phyloP scores from a whole-genome alignment of 2,888 invertebrate species.

The Acleris holmiana region DNA sequence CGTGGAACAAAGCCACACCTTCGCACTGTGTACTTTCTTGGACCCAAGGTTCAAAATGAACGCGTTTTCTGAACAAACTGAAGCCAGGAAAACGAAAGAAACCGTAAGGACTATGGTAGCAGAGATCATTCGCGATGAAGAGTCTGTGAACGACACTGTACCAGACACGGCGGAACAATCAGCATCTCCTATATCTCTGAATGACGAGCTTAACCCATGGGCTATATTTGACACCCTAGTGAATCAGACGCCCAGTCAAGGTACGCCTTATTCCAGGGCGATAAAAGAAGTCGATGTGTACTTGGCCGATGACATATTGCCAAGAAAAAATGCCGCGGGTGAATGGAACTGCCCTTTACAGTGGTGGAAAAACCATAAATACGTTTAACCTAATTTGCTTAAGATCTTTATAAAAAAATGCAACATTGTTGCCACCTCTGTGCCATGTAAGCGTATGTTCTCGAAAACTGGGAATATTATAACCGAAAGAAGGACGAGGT shows the following conservation, averaged over 20 bases:
- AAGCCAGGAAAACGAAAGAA: conserved; percentile 40
- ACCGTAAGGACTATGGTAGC: conserved; percentile 33
- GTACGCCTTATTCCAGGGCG: conserved; percentile 41
- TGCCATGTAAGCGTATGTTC: conserved; percentile 41
- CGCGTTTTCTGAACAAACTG: conserved; percentile 36
- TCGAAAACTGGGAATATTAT: conserved; percentile 38
- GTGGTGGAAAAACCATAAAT: conserved; percentile 42
- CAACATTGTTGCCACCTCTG: conserved; percentile 40
- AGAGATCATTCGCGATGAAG: conserved; percentile 25
- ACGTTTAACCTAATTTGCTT: conserved; percentile 40
- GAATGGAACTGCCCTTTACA: conserved; percentile 39
- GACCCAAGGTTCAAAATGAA: conserved; percentile 40
- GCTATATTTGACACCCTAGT: conserved; percentile 39
- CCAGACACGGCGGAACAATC: neutral
- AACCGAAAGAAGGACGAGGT: conserved; percentile 31
- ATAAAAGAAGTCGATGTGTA: conserved; percentile 43
- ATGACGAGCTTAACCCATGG: conserved; percentile 39
- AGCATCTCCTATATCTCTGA: neutral
- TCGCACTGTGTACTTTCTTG: conserved; percentile 40
- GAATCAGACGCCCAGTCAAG: conserved; percentile 19
- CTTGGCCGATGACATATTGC: conserved; percentile 35
- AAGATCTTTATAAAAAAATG: conserved; percentile 29
- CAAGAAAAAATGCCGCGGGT: conserved; percentile 34
- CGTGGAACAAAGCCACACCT: conserved; percentile 40
- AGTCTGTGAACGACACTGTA: neutral